Conservation (phyloP, 2,888 invertebrate species). For the Sarcophaga carnaria region DNA sequence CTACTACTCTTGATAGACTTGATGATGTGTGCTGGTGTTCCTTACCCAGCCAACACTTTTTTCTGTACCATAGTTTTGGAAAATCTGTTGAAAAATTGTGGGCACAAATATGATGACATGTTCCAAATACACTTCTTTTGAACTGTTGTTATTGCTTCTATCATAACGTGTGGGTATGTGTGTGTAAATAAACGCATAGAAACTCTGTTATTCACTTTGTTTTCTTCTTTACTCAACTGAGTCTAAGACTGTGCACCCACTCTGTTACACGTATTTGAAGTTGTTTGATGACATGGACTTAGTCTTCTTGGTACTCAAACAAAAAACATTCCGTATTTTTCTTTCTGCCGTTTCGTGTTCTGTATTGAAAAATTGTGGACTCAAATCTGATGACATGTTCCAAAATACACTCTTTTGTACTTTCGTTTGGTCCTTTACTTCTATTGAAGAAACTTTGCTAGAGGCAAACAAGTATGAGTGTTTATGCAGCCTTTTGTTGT, state of each 20-base stretch:
- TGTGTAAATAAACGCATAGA: neutral
- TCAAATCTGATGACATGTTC: conserved; percentile 66
- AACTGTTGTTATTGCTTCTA: neutral
- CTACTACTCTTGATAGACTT: neutral
- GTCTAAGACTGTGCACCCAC: conserved; percentile 55
- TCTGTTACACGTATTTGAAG: conserved; percentile 51
- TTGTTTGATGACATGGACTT: conserved; percentile 41
- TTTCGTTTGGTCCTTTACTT: neutral
- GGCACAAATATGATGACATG: conserved; percentile 67
- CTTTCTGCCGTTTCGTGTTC: neutral
- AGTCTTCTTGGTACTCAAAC: too few relatives aligned
- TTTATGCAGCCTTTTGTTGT: neutral
- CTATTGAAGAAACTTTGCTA: neutral
- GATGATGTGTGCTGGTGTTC: neutral
- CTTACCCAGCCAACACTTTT: neutral
- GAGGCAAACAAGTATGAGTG: neutral
- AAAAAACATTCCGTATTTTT: neutral
- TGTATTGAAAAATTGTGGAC: conserved; percentile 60
- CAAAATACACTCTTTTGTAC: conserved; percentile 33
- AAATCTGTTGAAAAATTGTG: conserved; percentile 61
- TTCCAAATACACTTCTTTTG: conserved; percentile 42
- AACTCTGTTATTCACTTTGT: conserved; percentile 29
- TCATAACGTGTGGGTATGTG: neutral
- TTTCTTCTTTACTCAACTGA: conserved; percentile 38
- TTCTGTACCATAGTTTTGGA: neutral